Evolutionary conservation across 1,140 invertebrate genomes (phyloP), one percentile per base, ranked within the genome.

Genomic region (Aradophagus sp.): DNA sequence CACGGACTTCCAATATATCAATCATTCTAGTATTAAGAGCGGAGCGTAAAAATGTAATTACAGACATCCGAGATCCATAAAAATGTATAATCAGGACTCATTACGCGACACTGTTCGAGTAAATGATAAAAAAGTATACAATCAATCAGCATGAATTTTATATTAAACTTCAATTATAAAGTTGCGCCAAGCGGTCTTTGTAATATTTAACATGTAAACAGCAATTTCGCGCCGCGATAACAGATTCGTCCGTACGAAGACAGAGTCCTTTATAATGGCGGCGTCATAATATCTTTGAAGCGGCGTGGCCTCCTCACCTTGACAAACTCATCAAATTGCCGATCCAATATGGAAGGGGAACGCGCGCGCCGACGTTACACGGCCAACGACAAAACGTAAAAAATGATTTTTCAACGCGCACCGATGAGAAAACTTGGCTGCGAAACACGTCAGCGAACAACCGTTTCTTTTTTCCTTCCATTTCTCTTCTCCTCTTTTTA

Each of bases 121-220:
- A 17, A 45, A 34, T 35, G 31, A 47, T 47, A 59, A 44, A 71
- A 59, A 44, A 4, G n/a, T 11, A 34, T 13, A 12, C n/a, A 10
- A 5, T 2, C 32, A 13, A 58, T 71, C 65, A 59, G 47, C 68
- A 59, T 65, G 56, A 14, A 71, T 71, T 63, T 59, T 44, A 39
- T 53, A 71, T 59, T 52, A 63, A 55, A 48, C 38, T 65, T 50
- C 45, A 63, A 58, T 70, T 45, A 45, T 44, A 11, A 41, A 58
- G 34, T 52, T 10, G 29, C 19, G 50, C 8, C 17, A 8, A 32
- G 14, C 44, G 41, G 50, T 61, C 42, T 27, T 31, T 16, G 20
- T 44, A 44, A 35, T 50, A 45, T 44, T 67, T 52, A 45, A 44
- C 38, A 17, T 42, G 38, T 56, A 53, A 59, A 45, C 63, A 68